Evolutionary conservation across 2,797 vertebrate species (phyloP).

Genomic region (Notolepis coatsorum): DNA sequence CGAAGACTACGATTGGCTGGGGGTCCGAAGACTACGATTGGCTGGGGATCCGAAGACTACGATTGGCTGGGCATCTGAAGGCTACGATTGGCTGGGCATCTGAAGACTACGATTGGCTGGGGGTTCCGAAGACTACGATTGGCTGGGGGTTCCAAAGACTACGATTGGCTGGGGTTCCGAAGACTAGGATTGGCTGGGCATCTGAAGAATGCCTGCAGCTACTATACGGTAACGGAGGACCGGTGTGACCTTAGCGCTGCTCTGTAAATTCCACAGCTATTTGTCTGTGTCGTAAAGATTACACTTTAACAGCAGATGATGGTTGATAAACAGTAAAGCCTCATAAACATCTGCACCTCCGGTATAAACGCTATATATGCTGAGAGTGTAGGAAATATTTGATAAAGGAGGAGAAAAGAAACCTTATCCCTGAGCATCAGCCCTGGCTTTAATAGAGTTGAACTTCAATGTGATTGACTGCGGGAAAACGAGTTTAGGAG

Average conservation of each 20-base stretch:
- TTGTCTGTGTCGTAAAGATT: conserved; percentile 66
- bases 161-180: background rate
- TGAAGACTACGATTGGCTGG: conserved; percentile 6
- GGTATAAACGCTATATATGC: conserved; percentile 31
- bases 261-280: conserved; percentile 60
- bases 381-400: conserved; percentile 35
- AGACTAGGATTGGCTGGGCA: too few relatives aligned
- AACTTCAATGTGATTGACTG: conserved; percentile 54
- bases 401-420: conserved; percentile 27
- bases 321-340: conserved; percentile 61
- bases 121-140: conserved; percentile 4
- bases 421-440: conserved; percentile 31
- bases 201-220: too few relatives aligned
- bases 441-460: conserved; percentile 41
- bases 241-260: conserved; percentile 54
- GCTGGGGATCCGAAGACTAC: too few relatives aligned
- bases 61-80: conserved; percentile 26
- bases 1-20: too few relatives aligned
- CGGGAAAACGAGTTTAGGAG: conserved; percentile 39
- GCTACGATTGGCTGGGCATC: conserved; percentile 35
- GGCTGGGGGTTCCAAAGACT: conserved; percentile 14
- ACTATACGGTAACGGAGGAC: too few relatives aligned
- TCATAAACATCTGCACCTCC: conserved; percentile 62
- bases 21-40: too few relatives aligned
- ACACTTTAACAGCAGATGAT: conserved; percentile 61